Base-by-base conservation (phyloP, 2,113 vertebrate genomes). In the Strix uralensis region DNA sequence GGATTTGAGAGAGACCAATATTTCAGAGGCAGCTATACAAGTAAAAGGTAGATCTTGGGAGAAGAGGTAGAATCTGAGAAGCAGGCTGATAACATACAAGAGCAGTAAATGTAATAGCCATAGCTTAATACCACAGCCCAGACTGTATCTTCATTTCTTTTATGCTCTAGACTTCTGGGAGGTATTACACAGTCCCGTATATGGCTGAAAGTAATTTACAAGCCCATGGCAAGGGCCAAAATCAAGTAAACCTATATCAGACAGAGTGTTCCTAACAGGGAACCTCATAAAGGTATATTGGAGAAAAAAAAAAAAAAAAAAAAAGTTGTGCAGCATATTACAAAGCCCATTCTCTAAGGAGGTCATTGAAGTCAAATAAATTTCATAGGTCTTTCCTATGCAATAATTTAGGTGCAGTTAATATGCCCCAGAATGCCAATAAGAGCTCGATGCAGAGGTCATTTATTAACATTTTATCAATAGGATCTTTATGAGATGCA, bases 381-480 rank as follows among this genome's bases (percentile, higher is more conserved):
- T 91, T 94, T 96, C 82, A 73, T 75, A 89, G 86, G 94, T 75
- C 89, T 97, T 97, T 97, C 94, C 97, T 93, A 96, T 59, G 93
- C 66, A 95, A 97, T 97, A 96, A 96, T 96, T 97, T 97, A 97
- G 81, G 84, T 94, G 83, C 86, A 95, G 84, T 95, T 96, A 97
- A 97, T 94, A 94, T 86, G 88, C 93, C 97, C 96, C 96, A 95
- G 88, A 96, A 97, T 88, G 96, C 88, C 88, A 96, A 55, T 97
- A 97, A 95, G 38, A 94, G 73, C 74, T 90, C 62, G 79, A 96
- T 95, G 90, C 57, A 95, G 78, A 94, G 83, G 67, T 94, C 88
- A 96, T 95, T 97, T 96, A 94, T 96, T 88, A 97, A 93, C 89
- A 74, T 96, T 96, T 92, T 97, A 96, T 97, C 97, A 97, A 96